phyloP scores from a whole-genome alignment of 1,140 invertebrate species.

The Trinorchestia longiramus region DNA sequence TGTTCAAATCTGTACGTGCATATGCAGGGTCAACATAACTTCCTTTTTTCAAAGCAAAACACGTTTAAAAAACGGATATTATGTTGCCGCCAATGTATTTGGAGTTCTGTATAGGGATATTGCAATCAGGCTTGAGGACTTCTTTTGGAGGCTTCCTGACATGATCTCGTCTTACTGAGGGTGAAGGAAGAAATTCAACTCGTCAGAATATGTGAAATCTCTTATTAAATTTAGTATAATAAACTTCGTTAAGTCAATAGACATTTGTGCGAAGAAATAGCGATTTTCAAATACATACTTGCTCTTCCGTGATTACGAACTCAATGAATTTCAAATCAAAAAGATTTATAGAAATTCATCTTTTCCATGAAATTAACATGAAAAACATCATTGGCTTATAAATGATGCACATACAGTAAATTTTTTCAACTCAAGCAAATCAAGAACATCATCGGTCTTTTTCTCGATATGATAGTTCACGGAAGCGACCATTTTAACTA shows the following conservation, averaged over 20 bases:
- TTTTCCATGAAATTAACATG: too few species aligned
- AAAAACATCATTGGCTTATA: not conserved
- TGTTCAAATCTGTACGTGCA: too few species aligned
- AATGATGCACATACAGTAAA: not conserved
- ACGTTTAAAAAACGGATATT: too few species aligned
- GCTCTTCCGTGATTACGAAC: not conserved
- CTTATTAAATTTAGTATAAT: not conserved
- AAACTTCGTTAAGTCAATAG: not conserved
- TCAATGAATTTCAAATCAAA: not conserved
- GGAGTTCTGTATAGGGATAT: not conserved
- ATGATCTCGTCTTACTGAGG: not conserved
- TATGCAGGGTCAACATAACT: not conserved
- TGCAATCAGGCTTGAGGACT: not conserved
- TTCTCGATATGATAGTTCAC: too few species aligned
- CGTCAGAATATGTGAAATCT: not conserved
- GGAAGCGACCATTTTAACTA: too few species aligned
- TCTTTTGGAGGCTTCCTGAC: not conserved
- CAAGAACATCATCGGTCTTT: too few species aligned
- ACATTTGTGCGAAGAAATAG: not conserved
- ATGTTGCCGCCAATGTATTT: too few species aligned
- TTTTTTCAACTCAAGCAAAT: too few species aligned
- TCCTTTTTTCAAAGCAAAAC: not conserved
- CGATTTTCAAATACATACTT: not conserved
- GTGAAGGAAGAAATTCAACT: not conserved
- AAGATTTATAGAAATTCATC: too few species aligned